phyloP scores from a whole-genome alignment of 2,797 vertebrate genomes.

The Manis crassicaudata region DNA sequence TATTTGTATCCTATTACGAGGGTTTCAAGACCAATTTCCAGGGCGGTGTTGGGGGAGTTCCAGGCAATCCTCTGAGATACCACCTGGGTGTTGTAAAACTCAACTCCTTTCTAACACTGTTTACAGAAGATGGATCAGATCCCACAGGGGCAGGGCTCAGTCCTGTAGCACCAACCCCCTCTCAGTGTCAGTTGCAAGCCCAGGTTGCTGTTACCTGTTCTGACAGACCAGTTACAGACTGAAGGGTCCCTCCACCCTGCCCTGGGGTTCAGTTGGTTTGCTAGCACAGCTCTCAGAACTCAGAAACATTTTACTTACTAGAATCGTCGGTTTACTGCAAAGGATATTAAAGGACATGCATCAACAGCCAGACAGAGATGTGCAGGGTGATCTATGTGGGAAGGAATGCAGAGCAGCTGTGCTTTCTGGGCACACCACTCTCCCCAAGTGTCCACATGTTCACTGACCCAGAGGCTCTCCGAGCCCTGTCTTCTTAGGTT shows the following conservation, averaged over 20 bases:
- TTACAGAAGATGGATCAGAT: too few species aligned
- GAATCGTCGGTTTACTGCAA: background rate
- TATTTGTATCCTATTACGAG: background rate
- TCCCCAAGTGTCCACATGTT: accelerated
- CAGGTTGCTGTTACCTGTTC: background rate
- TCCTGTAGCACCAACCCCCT: background rate
- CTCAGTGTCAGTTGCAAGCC: background rate
- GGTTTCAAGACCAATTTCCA: background rate
- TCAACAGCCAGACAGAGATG: background rate
- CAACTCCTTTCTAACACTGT: accelerated
- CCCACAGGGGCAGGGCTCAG: background rate
- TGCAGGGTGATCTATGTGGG: accelerated
- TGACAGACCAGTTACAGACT: background rate
- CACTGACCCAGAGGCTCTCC: background rate
- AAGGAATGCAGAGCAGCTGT: background rate
- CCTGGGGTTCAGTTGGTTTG: background rate
- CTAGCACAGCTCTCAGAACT: background rate
- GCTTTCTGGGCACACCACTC: background rate
- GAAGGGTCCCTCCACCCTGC: background rate
- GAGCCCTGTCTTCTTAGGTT: background rate
- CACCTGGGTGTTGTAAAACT: background rate
- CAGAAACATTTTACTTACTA: background rate
- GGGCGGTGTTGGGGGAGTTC: accelerated
- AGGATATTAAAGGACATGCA: background rate
- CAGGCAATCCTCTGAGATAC: background rate